phyloP scores from a whole-genome alignment of 2,113 vertebrate genomes.

The Pollimyrus isidori region DNA sequence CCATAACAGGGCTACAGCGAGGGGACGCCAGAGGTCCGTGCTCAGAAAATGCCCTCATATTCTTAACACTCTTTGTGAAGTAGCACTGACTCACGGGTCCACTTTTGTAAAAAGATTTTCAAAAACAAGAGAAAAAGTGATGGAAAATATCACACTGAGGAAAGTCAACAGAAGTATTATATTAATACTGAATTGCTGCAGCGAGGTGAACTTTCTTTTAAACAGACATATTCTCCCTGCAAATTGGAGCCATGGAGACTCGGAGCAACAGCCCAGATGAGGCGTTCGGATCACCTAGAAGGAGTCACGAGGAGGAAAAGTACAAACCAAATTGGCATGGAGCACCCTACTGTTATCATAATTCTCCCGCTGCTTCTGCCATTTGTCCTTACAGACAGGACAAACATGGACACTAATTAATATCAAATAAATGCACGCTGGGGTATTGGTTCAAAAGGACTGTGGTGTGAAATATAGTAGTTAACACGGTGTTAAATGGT shows the following conservation, averaged over 20 bases:
- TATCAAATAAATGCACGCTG: neutral
- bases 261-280: neutral
- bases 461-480: neutral
- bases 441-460: neutral
- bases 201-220: neutral
- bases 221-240: neutral
- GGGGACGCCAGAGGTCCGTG: neutral
- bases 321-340: neutral
- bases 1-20: neutral
- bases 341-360: neutral
- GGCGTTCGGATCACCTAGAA: neutral
- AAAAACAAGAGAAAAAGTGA: neutral
- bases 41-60: neutral
- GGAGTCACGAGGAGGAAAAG: neutral
- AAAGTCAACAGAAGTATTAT: neutral
- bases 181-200: neutral
- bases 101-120: neutral
- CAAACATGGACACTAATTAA: constrained; percentile 5
- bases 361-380: neutral
- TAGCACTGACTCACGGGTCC: neutral
- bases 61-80: neutral
- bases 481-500: neutral
- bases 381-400: neutral
- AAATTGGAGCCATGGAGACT: neutral
- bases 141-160: neutral